These are phyloP conservation scores for Motacilla tschutschensis DNA, from an alignment of 2,113 vertebrate species.

Conservation along the genomic window DNA sequence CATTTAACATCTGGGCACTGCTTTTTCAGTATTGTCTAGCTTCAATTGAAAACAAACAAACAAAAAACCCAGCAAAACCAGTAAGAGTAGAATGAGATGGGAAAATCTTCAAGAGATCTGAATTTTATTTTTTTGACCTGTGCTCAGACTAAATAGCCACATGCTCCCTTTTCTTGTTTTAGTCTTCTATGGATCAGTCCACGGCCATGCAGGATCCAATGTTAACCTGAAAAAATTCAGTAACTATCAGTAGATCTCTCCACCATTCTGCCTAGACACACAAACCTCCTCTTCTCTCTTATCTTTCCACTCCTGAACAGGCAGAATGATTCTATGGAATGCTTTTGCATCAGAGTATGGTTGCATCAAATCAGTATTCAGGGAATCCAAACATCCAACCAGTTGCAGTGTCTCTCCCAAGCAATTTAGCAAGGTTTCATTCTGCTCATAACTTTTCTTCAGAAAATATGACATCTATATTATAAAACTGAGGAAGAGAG, in stretches of 20 bases:
- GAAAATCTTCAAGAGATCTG: neutral
- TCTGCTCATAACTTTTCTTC: constrained; percentile 4
- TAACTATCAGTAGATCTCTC: neutral
- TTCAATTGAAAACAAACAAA: neutral
- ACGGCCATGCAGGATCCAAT: neutral
- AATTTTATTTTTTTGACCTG: neutral
- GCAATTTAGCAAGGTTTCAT: neutral
- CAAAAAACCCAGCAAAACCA: neutral
- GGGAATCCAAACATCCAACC: neutral
- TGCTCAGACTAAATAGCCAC: neutral
- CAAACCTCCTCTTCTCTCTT: accelerated
- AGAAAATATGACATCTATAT: constrained; percentile 10
- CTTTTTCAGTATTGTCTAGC: neutral
- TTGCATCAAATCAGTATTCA: neutral
- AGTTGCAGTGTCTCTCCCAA: neutral
- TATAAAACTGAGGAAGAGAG: neutral
- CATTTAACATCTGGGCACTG: neutral
- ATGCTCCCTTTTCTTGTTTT: neutral
- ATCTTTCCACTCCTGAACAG: neutral
- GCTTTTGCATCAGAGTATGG: neutral
- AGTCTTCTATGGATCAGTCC: neutral
- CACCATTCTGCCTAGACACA: neutral
- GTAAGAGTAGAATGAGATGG: neutral
- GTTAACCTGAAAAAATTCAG: neutral
- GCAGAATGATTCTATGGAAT: neutral